Evolutionary conservation across 2,888 invertebrate genomes (phyloP).

Genomic region (Nasonia oneida): DNA sequence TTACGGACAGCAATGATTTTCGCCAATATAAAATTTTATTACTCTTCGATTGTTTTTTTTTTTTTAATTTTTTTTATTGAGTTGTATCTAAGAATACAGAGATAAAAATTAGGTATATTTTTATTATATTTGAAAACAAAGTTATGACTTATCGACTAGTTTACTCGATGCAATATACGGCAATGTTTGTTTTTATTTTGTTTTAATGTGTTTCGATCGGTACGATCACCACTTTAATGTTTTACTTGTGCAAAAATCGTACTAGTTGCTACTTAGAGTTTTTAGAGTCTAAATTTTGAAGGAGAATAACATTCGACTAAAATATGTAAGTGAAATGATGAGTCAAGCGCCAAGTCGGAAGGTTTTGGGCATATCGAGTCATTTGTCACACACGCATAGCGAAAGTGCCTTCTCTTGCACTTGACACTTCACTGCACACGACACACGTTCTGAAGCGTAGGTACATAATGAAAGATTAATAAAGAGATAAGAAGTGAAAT

Average conservation of each 20-base stretch:
- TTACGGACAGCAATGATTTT: conserved; percentile 51
- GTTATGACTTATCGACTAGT: conserved; percentile 28
- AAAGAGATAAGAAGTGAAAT: conserved; percentile 53
- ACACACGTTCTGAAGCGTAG: conserved; percentile 60
- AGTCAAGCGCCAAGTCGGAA: conserved; percentile 61
- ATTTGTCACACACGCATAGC: conserved; percentile 70
- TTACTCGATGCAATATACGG: conserved; percentile 48
- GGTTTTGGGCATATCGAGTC: conserved; percentile 68
- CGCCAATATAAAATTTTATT: conserved; percentile 55
- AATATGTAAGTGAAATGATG: conserved; percentile 51
- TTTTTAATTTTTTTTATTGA: conserved; percentile 39
- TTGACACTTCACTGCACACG: conserved; percentile 74
- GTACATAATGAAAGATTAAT: conserved; percentile 58
- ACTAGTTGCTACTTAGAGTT: conserved; percentile 48
- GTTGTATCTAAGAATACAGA: conserved; percentile 27
- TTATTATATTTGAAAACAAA: conserved; percentile 42
- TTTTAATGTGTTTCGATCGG: conserved; percentile 36
- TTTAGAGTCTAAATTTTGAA: conserved; percentile 25
- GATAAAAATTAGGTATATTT: conserved; percentile 23
- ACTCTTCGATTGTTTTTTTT: conserved; percentile 43
- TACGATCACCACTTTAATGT: conserved; percentile 38
- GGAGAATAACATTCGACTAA: conserved; percentile 7
- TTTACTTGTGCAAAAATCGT: conserved; percentile 60
- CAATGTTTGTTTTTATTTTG: conserved; percentile 55
- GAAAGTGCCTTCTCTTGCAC: conserved; percentile 79